A percentile compares a stretch with the other conserved stretches of the same genome.
Conservation (phyloP, 2,113 vertebrate genomes). For the Platichthys stellatus region DNA sequence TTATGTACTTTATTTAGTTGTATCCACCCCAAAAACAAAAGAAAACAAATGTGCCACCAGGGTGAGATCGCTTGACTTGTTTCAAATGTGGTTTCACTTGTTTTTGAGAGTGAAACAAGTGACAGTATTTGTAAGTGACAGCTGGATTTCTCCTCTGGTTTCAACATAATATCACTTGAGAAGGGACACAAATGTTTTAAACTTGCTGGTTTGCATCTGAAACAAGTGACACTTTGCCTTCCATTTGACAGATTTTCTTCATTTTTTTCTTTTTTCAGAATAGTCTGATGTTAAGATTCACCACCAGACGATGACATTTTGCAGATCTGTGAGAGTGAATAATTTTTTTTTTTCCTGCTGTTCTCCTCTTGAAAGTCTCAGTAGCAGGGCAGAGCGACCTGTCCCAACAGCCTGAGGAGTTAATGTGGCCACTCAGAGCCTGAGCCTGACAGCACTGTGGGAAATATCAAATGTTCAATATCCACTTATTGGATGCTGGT, state of each 20-base stretch:
- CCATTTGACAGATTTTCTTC: slow-evolving; percentile 50
- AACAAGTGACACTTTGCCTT: slow-evolving; percentile 69
- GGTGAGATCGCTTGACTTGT: slow-evolving; percentile 72
- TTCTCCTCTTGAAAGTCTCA: slow-evolving; percentile 19
- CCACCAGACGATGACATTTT: slow-evolving; percentile 33
- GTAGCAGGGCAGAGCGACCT: slow-evolving; percentile 35
- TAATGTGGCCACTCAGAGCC: background rate
- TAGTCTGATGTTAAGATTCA: slow-evolving; percentile 49
- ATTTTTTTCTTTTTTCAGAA: slow-evolving; percentile 24
- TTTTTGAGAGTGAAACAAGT: slow-evolving; percentile 61
- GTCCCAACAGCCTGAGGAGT: slow-evolving; percentile 21
- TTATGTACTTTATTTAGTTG: slow-evolving; percentile 41
- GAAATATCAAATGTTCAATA: slow-evolving; percentile 23
- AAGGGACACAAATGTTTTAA: slow-evolving; percentile 63
- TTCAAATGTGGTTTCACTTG: slow-evolving; percentile 64
- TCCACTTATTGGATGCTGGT: background rate
- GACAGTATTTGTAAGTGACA: slow-evolving; percentile 64
- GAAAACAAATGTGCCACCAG: slow-evolving; percentile 33
- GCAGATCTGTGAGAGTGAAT: slow-evolving; percentile 35
- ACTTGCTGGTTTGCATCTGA: slow-evolving; percentile 73
- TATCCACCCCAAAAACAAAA: slow-evolving; percentile 31
- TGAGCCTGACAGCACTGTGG: background rate
- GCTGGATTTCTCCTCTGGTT: slow-evolving; percentile 53
- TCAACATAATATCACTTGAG: slow-evolving; percentile 65
- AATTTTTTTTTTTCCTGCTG: slow-evolving; percentile 12